Evolutionary conservation across 92 coral and sea anemone genomes (phyloP), one percentile per base, ranked within the genome.

Genomic region (Epizoanthus stellaris): DNA sequence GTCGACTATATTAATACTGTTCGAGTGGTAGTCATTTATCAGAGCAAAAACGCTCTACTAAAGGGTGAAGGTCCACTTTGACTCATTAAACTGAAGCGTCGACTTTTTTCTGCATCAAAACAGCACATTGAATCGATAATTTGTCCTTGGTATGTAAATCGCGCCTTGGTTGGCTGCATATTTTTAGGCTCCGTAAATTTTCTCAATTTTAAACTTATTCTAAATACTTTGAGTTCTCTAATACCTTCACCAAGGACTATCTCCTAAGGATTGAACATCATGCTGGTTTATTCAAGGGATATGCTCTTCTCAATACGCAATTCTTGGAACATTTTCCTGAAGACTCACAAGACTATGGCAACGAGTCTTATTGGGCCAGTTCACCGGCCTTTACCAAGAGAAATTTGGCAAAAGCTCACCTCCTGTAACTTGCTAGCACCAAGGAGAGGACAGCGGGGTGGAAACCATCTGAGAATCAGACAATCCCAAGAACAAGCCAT

Each of bases 221-320:
- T 34, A 14, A 17, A 14, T 65, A 39, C 30, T 23, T 56, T 57
- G 12, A 4, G 15, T 15, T 39, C 40, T 6, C 15, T 4, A 9
- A 57, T 30, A 56, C 39, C 23, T 58, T 40, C 56, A 38, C 52
- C 5, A 34, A 58, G 25, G 17, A 76, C 81, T 62, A 58, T 10
- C 23, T 42, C 16, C 1, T 13, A 49, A 17, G 12, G 62, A 76
- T 59, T 76, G 19, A 30, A 0, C 30, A 76, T 58, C 54, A 58
- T 76, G 68, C 49, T 76, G 52, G 56, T 59, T 67, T 76, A 17
- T 16, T 5, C 67, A 76, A 76, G 81, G 81, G 58, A 5, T 39
- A 13, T 17, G 6, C 67, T 76, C 65, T 40, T 57, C 49, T 25
- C 67, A 75, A 53, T 74, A 23, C 65, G 65, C 14, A 74, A 19